Percentiles rank a stretch among this genome's conserved stretches.
These are phyloP conservation scores for Lepilemur ruficaudatus DNA, from an alignment of 2,797 vertebrate species.

Conservation along the genomic window DNA sequence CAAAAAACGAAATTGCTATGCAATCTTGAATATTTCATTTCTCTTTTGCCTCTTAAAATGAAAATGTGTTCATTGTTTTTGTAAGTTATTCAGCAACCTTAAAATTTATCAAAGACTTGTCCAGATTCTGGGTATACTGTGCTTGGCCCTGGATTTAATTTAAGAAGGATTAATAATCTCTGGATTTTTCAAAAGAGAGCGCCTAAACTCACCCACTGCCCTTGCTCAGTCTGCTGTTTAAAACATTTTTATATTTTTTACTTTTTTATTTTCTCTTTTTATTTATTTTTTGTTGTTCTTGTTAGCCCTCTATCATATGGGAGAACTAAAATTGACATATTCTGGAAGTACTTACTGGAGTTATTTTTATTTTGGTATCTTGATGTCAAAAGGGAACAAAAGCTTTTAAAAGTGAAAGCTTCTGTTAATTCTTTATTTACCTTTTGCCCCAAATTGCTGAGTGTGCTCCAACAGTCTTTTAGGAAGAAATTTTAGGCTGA, in stretches of 20 bases:
- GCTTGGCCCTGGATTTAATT: neutral
- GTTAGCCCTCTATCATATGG: neutral
- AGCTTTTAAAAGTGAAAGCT: neutral
- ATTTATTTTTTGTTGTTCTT: neutral
- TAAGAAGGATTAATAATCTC: constrained; percentile 22
- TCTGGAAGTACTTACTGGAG: constrained; percentile 15
- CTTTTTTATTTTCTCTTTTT: neutral
- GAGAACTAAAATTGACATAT: neutral
- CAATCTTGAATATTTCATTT: constrained; percentile 30
- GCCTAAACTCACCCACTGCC: neutral
- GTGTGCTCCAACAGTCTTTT: neutral
- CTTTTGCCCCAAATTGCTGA: neutral
- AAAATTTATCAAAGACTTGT: neutral
- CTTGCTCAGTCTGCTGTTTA: neutral
- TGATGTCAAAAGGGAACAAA: neutral
- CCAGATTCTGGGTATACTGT: neutral
- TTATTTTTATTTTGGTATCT: constrained; percentile 25
- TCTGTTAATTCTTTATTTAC: constrained; percentile 14
- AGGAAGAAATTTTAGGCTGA: constrained; percentile 23
- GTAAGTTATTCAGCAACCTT: neutral
- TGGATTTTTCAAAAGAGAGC: neutral
- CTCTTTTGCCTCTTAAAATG: constrained; percentile 32
- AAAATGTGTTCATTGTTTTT: constrained; percentile 38
- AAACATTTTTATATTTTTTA: neutral
- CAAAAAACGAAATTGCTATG: constrained; percentile 6